Percentiles rank a stretch among this genome's conserved stretches.
Evolutionary conservation across 2,113 vertebrate genomes (phyloP).

Genomic region (Isichthys henryi): DNA sequence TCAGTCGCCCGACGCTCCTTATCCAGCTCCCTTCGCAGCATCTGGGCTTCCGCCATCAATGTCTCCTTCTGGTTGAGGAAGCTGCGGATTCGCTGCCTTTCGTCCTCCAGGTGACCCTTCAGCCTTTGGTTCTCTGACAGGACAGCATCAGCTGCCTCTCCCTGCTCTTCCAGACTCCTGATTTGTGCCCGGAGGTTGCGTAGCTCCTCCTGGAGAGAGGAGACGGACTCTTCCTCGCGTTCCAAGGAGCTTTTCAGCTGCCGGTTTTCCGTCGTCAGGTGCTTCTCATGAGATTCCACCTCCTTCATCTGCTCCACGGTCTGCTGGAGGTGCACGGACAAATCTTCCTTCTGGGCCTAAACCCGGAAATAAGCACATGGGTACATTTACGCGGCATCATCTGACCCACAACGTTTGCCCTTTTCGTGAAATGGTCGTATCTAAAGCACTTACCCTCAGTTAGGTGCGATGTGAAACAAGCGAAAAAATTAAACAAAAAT

Average conservation of each 20-base stretch:
- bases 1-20: conserved; percentile 63
- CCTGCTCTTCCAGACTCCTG: conserved; percentile 66
- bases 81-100: conserved; percentile 62
- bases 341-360: conserved; percentile 66
- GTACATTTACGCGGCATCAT: background rate
- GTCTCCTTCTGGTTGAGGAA: conserved; percentile 70
- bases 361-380: conserved; percentile 1
- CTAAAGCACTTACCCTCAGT: conserved; percentile 9
- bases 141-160: conserved; percentile 59
- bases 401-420: background rate
- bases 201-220: conserved; percentile 73
- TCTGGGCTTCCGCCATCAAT: conserved; percentile 68
- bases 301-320: conserved; percentile 57
- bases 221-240: conserved; percentile 70
- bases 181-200: conserved; percentile 69
- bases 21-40: conserved; percentile 71
- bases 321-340: conserved; percentile 59
- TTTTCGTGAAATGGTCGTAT: background rate
- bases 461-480: background rate
- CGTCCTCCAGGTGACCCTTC: conserved; percentile 72
- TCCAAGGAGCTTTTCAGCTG: conserved; percentile 70
- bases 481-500: background rate
- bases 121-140: conserved; percentile 75
- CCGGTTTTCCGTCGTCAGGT: conserved; percentile 70
- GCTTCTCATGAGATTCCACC: conserved; percentile 62